Percentiles rank a stretch among this genome's conserved stretches.
phyloP scores from a whole-genome alignment of 2,113 vertebrate species.

The Opisthocomus hoazin region DNA sequence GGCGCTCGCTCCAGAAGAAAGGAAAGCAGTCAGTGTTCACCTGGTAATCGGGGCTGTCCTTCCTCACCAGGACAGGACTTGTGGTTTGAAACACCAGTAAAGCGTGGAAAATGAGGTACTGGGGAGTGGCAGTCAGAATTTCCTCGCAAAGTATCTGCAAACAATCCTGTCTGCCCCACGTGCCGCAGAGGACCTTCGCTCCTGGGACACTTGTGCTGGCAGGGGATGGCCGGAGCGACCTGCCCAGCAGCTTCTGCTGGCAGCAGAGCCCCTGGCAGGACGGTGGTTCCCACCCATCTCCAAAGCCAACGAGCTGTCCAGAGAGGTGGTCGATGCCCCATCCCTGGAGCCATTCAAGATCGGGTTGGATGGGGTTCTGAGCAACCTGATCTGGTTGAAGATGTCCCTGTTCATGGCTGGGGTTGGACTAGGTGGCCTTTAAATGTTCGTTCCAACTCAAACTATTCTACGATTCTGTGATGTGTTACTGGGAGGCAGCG shows the following conservation, averaged over 20 bases:
- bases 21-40: not conserved
- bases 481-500: not conserved
- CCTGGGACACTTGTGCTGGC: not conserved
- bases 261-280: not conserved
- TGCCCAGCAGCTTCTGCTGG: not conserved
- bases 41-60: not conserved
- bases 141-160: not conserved
- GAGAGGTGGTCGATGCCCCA: not conserved
- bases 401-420: not conserved
- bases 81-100: not conserved
- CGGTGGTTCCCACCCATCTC: not conserved
- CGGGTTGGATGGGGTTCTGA: not conserved
- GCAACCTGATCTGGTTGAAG: not conserved
- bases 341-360: not conserved
- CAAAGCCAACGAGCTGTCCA: not conserved
- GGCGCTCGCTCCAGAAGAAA: rapidly evolving
- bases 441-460: not conserved
- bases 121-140: not conserved
- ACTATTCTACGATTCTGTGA: not conserved
- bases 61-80: not conserved
- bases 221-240: rapidly evolving
- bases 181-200: rapidly evolving
- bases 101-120: not conserved
- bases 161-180: rapidly evolving
- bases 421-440: not conserved